Evolutionary conservation across 2,113 vertebrate species (phyloP).

Genomic region (Hippocampus mohnikei): DNA sequence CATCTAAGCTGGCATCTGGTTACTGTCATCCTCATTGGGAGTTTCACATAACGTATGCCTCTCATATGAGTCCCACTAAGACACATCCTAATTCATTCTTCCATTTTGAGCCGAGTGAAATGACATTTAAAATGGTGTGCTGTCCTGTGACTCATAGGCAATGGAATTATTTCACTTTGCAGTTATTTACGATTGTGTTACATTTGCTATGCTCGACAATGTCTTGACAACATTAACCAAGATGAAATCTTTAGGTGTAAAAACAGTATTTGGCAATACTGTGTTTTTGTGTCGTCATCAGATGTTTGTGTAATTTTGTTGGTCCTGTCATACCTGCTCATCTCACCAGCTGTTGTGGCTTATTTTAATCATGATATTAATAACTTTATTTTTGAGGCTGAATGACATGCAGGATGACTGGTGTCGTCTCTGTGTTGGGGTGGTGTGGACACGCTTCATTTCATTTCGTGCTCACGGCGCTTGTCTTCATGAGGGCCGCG

Average conservation of each 20-base stretch:
- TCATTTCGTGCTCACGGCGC: too few species aligned
- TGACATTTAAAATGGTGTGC: slow-evolving; percentile 10
- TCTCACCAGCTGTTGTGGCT: slow-evolving; percentile 32
- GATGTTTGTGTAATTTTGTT: slow-evolving; percentile 18
- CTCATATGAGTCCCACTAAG: slow-evolving; percentile 20
- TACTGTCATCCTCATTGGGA: too few species aligned
- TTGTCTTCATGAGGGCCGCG: too few species aligned
- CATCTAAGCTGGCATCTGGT: too few species aligned
- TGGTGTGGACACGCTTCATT: too few species aligned
- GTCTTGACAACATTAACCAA: not conserved
- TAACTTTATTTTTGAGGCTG: slow-evolving; percentile 37
- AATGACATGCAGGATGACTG: slow-evolving; percentile 31
- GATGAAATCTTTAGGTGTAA: not conserved
- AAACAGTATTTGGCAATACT: not conserved
- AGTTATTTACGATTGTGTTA: slow-evolving; percentile 17
- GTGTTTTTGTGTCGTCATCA: not conserved
- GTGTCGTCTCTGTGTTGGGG: not conserved
- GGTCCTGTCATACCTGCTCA: slow-evolving; percentile 14
- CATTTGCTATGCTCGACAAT: not conserved
- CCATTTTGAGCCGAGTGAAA: slow-evolving; percentile 5
- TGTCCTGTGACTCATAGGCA: slow-evolving; percentile 8
- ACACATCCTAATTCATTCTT: slow-evolving; percentile 11
- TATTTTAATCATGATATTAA: slow-evolving; percentile 24
- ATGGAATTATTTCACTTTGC: not conserved
- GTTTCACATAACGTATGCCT: not conserved